Percentiles rank a stretch among this genome's conserved stretches.
These are phyloP conservation scores for Napeogenes sylphis DNA, from an alignment of 2,888 invertebrate species.

Conservation along the genomic window DNA sequence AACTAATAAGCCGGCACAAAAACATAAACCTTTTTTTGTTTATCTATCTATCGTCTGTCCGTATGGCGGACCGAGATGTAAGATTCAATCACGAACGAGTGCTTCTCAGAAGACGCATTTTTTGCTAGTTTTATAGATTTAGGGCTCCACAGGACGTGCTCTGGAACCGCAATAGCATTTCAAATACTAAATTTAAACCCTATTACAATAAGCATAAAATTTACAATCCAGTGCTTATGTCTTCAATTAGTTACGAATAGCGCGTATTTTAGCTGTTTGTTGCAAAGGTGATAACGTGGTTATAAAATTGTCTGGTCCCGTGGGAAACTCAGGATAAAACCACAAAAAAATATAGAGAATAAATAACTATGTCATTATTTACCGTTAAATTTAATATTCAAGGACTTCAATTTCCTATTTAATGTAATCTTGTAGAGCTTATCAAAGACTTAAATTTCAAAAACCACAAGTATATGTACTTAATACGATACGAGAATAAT, in stretches of 20 bases:
- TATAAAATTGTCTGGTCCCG: slow-evolving; percentile 25
- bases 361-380: slow-evolving; percentile 10
- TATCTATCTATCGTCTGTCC: slow-evolving; percentile 40
- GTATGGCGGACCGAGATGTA: slow-evolving; percentile 55
- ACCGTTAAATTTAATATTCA: too few relatives aligned
- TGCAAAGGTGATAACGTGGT: slow-evolving; percentile 28
- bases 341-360: slow-evolving; percentile 16
- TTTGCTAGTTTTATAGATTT: slow-evolving; percentile 49
- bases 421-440: too few relatives aligned
- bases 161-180: slow-evolving; percentile 22
- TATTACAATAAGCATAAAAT: slow-evolving; percentile 3
- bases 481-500: too few relatives aligned
- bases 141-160: slow-evolving; percentile 43
- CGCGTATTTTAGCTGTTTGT: slow-evolving; percentile 18
- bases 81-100: slow-evolving; percentile 67
- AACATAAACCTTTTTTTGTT: slow-evolving; percentile 48
- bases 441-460: too few relatives aligned
- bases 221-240: slow-evolving; percentile 5
- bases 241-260: slow-evolving; percentile 17
- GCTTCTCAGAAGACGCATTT: slow-evolving; percentile 62
- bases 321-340: slow-evolving; percentile 27
- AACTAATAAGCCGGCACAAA: slow-evolving; percentile 50
- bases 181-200: neutral
- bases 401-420: too few relatives aligned
- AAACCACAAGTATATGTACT: too few relatives aligned